A percentile compares a stretch with the other conserved stretches of the same genome.
These are phyloP conservation scores for Pygocentrus nattereri DNA, from an alignment of 2,797 vertebrate genomes.

Conservation along the genomic window DNA sequence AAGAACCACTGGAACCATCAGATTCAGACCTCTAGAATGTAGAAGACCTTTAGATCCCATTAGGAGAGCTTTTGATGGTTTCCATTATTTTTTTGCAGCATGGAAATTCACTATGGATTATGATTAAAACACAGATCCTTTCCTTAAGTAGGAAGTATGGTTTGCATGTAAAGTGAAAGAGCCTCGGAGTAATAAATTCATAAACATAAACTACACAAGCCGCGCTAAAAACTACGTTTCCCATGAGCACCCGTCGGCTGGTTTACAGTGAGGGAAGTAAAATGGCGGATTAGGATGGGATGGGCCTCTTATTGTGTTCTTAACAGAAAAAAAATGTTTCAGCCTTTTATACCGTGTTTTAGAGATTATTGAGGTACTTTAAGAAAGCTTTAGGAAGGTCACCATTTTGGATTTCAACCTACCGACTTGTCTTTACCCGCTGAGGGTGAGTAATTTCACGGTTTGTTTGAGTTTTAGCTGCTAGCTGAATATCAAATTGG, in stretches of 20 bases:
- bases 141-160: too few relatives aligned
- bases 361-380: neutral
- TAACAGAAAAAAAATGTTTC: conserved; percentile 61
- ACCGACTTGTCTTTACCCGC: neutral
- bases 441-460: conserved; percentile 60
- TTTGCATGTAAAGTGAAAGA: too few relatives aligned
- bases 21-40: too few relatives aligned
- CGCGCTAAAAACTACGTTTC: conserved; percentile 63
- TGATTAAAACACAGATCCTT: too few relatives aligned
- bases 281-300: conserved; percentile 78
- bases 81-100: too few relatives aligned
- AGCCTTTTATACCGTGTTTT: neutral
- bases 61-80: too few relatives aligned
- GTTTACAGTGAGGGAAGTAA: conserved; percentile 64
- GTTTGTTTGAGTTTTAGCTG: conserved; percentile 48
- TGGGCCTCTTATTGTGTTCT: conserved; percentile 67
- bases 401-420: neutral
- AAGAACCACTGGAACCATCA: too few relatives aligned
- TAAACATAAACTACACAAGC: neutral
- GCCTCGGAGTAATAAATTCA: too few relatives aligned
- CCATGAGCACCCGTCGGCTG: conserved; percentile 66
- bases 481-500: conserved; percentile 14
- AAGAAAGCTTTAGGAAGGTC: neutral
- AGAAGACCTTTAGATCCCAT: too few relatives aligned
- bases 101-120: too few relatives aligned